A percentile compares a stretch with the other conserved stretches of the same genome.
Conservation (phyloP, 2,888 invertebrate species). For the Hipparchia sbordonii region DNA sequence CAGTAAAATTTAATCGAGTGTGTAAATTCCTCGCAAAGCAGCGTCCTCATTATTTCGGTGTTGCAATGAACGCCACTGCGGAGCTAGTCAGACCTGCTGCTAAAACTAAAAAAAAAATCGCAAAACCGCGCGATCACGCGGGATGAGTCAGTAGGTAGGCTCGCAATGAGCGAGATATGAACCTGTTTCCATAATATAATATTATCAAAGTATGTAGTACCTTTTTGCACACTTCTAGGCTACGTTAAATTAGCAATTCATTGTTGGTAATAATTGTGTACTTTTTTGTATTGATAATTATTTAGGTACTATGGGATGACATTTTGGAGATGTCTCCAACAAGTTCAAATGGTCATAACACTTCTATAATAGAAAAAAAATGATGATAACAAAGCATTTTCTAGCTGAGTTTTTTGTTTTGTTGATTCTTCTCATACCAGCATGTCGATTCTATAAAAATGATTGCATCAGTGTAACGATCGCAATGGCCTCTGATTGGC, state of each 20-base stretch:
- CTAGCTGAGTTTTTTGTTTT: too few relatives aligned
- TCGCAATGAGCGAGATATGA: not conserved
- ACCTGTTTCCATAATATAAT: not conserved
- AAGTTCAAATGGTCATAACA: too few relatives aligned
- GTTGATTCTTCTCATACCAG: too few relatives aligned
- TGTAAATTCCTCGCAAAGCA: not conserved
- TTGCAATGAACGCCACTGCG: conserved; percentile 7
- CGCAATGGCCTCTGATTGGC: too few relatives aligned
- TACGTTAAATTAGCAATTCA: not conserved
- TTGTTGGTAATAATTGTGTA: too few relatives aligned
- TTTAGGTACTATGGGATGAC: too few relatives aligned
- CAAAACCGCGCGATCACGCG: conserved; percentile 18
- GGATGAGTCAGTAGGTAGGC: conserved; percentile 1
- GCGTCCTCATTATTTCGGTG: conserved; percentile 4
- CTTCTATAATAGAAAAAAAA: too few relatives aligned
- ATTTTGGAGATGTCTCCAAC: too few relatives aligned
- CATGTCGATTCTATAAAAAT: too few relatives aligned
- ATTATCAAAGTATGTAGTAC: not conserved
- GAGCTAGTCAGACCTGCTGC: conserved; percentile 12
- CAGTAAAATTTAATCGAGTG: not conserved
- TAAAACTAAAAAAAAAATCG: conserved; percentile 2
- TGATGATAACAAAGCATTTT: too few relatives aligned
- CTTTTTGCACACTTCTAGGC: not conserved
- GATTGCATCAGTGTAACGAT: too few relatives aligned
- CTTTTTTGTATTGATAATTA: too few relatives aligned